Conservation (phyloP, 2,888 invertebrate genomes). For the Leptarthrus brevirostris region DNA sequence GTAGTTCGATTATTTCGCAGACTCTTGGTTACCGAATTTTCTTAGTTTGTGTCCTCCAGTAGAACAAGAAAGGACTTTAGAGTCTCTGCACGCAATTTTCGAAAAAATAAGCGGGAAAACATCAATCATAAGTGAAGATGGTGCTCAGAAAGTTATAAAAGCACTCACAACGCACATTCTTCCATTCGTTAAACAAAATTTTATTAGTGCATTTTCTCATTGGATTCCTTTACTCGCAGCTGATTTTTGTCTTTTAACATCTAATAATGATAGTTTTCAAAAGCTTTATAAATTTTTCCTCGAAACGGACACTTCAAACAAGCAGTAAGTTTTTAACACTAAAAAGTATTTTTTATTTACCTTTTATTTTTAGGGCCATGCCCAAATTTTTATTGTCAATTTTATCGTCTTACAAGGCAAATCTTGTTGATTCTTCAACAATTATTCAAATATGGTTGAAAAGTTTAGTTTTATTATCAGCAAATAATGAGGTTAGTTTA, state of each 20-base stretch:
- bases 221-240: constrained; percentile 64
- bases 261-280: constrained; percentile 57
- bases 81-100: constrained; percentile 62
- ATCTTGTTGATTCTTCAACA: constrained; percentile 56
- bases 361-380: constrained; percentile 55
- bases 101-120: constrained; percentile 56
- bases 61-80: constrained; percentile 63
- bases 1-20: constrained; percentile 51
- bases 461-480: constrained; percentile 62
- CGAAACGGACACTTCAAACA: constrained; percentile 59
- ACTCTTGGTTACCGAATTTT: constrained; percentile 64
- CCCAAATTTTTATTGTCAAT: constrained; percentile 60
- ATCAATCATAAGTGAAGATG: not conserved
- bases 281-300: constrained; percentile 60
- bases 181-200: constrained; percentile 63
- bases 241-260: constrained; percentile 60
- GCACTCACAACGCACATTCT: constrained; percentile 62
- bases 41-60: constrained; percentile 61
- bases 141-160: constrained; percentile 55
- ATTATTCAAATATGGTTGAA: constrained; percentile 65
- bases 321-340: constrained; percentile 56
- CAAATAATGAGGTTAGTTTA: constrained; percentile 59
- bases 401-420: constrained; percentile 56
- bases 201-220: constrained; percentile 59
- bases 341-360: not conserved